Evolutionary conservation across 2,113 vertebrate genomes (phyloP), one percentile per base, ranked within the genome.

Genomic region (Lagopus muta): DNA sequence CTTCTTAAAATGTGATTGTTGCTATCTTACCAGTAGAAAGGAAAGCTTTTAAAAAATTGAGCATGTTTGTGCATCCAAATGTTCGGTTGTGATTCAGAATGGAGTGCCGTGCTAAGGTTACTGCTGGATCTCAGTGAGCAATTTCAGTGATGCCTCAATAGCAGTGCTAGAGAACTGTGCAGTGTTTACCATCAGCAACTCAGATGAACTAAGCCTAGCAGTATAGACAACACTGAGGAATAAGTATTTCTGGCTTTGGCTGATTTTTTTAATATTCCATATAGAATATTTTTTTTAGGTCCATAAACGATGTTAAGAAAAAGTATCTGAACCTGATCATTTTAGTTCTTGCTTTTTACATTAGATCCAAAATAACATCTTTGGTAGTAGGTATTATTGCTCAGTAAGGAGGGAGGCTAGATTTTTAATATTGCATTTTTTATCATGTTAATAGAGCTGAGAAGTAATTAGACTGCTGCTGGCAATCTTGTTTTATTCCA

Each of bases 401-500:
- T 36, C 73, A 61, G 77, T 48, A 38, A 47, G 85, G 55, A 74
- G 57, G 47, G 69, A 76, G 25, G 19, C 8, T 27, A 55, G 24
- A 8, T 13, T 82, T 90, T 88, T 89, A 95, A 73, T 87, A 48
- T 40, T 78, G 69, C 42, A 30, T 93, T 96, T 87, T 94, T 30
- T 74, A 45, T 89, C 61, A 42, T 90, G 40, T 92, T 90, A 94
- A 89, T 67, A 89, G 66, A 96, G 82, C 36, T 89, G 61, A 45
- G 89, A 76, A 94, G 78, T 88, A 95, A 97, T 97, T 92, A 82
- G 78, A n/a, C 67, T 84, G 62, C 82, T 87, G 25, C 86, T 96
- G 95, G 86, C 78, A 73, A 84, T 66, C 65, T 85, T 92, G 55
- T 91, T 97, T 94, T 86, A 90, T 96, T 96, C 82, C 21, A 10